These are phyloP conservation scores for Trypoxylus dichotomus DNA, from an alignment of 1,140 invertebrate species.

Conservation along the genomic window DNA sequence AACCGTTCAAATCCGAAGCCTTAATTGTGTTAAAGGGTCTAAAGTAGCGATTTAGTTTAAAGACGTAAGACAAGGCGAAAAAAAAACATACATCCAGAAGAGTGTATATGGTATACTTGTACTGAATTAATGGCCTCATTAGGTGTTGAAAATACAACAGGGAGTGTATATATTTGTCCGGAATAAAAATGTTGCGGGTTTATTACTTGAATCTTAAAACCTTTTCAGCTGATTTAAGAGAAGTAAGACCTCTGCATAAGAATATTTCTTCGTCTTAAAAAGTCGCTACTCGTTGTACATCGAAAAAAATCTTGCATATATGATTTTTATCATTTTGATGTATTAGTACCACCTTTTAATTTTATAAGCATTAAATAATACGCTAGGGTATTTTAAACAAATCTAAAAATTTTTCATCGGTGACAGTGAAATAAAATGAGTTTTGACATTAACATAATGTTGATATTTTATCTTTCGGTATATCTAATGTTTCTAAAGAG, in stretches of 20 bases:
- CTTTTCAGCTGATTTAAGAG: too few species aligned
- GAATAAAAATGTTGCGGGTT: not conserved
- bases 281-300: too few species aligned
- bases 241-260: not conserved
- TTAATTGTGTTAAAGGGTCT: not conserved
- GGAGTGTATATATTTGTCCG: not conserved
- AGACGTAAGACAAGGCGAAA: not conserved
- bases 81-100: not conserved
- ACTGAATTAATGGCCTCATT: slow-evolving; percentile 18
- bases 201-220: too few species aligned
- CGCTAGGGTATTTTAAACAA: slow-evolving; percentile 1
- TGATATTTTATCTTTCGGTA: not conserved
- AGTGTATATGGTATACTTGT: not conserved
- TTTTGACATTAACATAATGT: slow-evolving; percentile 22
- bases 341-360: not conserved
- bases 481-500: not conserved
- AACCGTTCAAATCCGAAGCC: not conserved
- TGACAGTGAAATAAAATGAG: not conserved
- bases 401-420: slow-evolving; percentile 21
- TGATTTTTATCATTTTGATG: not conserved
- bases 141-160: slow-evolving; percentile 4
- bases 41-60: not conserved
- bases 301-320: too few species aligned
- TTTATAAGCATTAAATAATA: slow-evolving; percentile 3
- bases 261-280: too few species aligned